Base-by-base conservation (phyloP, 2,888 invertebrate genomes). In the Gasteruption jaculator region DNA sequence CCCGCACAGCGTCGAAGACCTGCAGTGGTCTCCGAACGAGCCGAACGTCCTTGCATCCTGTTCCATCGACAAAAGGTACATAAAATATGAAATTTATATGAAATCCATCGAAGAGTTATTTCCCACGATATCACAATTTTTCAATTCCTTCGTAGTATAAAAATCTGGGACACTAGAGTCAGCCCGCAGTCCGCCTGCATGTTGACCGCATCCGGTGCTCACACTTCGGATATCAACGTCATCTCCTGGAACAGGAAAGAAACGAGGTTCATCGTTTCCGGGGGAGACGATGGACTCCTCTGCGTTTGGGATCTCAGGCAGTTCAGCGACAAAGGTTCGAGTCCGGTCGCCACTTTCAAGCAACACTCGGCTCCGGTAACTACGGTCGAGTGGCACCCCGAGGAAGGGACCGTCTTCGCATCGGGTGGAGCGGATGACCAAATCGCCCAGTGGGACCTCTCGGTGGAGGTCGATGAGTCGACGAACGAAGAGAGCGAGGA, bases 21-120 rank as follows among this genome's bases (percentile, higher is more conserved):
- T 99, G 48, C 96, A 97, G 64, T 99, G 99, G 99, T 96, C 96
- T 44, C 96, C 96, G 2, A 94, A 85, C 73, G 99, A 99, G 74
- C 79, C 78, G 53, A 81, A 87, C 73, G 94, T 94, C 1, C 73
- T 92, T 37, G 91, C 91, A 24, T 86, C 91, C 7, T 91, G 91
- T 73, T 91, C 91, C 16, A 85, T 90, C 3, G 92, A 92, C 64
- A 87, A 83, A 74, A 84, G 74, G 77, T 78, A 65, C 24, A n/a
- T n/a, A n/a, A n/a, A n/a, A n/a, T 16, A 30, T 15, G 19, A 21
- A 38, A 8, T n/a, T 20, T 11, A 38, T 25, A 16, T 27, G 31
- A 14, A n/a, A n/a, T n/a, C n/a, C n/a, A n/a, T n/a, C n/a, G n/a
- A 36, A 21, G 16, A 31, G 7, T 37, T 41, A 26, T 41, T 14